Conservation (phyloP, 1,140 invertebrate genomes). For the Pseudomyrmex dendroicus region DNA sequence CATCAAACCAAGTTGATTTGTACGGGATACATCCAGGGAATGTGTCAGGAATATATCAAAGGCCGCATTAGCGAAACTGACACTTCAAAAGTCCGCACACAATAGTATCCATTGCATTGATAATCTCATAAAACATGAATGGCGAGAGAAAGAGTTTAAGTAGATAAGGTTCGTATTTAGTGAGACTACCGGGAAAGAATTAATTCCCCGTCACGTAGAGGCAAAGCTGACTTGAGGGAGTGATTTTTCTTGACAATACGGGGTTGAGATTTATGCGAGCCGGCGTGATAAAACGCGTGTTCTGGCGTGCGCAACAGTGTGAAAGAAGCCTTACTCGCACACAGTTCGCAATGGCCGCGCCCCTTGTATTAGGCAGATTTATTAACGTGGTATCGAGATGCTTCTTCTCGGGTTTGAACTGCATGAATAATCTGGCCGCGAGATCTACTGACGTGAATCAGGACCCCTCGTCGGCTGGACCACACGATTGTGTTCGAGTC, state of each 20-base stretch:
- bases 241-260: constrained; percentile 59
- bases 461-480: constrained; percentile 1
- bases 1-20: not conserved
- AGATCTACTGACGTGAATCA: constrained; percentile 75
- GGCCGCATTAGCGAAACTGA: not conserved
- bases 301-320: constrained; percentile 46
- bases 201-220: constrained; percentile 14
- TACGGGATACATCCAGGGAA: no score
- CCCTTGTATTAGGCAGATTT: constrained; percentile 77
- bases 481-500: constrained; percentile 2
- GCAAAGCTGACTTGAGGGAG: constrained; percentile 24
- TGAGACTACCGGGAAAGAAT: constrained; percentile 36
- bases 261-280: constrained; percentile 63
- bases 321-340: constrained; percentile 65
- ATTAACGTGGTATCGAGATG: constrained; percentile 75
- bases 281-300: constrained; percentile 55
- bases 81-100: not conserved
- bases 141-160: not conserved
- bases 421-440: constrained; percentile 70
- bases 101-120: not conserved
- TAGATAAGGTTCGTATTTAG: not conserved
- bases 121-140: constrained; percentile 10
- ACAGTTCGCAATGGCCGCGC: constrained; percentile 55
- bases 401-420: constrained; percentile 65
- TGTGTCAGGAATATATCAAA: not conserved